Conservation (phyloP, 2,113 vertebrate genomes). For the Hystrix cristata region DNA sequence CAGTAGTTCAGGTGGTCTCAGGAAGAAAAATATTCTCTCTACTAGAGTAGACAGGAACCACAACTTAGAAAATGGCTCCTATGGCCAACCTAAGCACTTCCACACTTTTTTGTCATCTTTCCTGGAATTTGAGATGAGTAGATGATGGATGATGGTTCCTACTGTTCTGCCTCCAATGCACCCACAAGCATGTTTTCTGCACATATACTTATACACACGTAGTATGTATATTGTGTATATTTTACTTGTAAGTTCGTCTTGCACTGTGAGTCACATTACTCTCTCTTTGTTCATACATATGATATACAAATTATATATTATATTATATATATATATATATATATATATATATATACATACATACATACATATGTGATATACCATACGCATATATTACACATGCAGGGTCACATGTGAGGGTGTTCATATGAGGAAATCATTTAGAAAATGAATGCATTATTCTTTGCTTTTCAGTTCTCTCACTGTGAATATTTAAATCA, state of each 20-base stretch:
- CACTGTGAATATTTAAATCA: constrained; percentile 42
- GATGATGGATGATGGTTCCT: background rate
- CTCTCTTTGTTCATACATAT: background rate
- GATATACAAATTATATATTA: background rate
- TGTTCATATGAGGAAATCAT: constrained; percentile 46
- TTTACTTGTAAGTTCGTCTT: background rate
- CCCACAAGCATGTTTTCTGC: background rate
- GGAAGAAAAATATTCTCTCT: background rate
- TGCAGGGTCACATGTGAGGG: background rate
- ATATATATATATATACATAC: background rate
- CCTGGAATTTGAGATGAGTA: background rate
- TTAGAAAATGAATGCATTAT: constrained; percentile 37
- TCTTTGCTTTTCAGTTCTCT: constrained; percentile 61
- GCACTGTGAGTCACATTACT: background rate
- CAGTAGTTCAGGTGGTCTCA: background rate
- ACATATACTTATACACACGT: background rate
- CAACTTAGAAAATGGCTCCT: background rate
- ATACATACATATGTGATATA: background rate
- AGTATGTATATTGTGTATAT: background rate
- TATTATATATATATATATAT: background rate
- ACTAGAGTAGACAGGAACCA: background rate
- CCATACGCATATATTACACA: background rate
- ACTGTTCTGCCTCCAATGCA: background rate
- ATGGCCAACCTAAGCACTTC: background rate
- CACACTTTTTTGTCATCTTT: background rate